Evolutionary conservation across 2,113 vertebrate genomes (phyloP).

Genomic region (Hydropotes inermis): DNA sequence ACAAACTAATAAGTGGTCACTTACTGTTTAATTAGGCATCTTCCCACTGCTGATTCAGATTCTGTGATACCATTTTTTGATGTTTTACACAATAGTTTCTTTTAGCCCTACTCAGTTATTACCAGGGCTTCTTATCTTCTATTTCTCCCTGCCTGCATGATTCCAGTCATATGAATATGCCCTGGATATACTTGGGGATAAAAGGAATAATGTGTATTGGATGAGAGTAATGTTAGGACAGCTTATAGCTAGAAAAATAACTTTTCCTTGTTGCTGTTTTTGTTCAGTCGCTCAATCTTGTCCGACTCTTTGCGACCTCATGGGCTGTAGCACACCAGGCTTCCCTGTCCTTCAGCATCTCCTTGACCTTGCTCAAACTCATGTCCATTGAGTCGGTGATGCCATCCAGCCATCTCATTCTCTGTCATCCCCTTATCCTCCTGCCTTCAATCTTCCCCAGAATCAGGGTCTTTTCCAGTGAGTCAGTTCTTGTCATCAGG

Average conservation of each 20-base stretch:
- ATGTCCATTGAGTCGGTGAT: fast-evolving
- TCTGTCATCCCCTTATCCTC: neutral
- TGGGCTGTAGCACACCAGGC: neutral
- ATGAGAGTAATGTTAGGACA: neutral
- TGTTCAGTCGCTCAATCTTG: neutral
- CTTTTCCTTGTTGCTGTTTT: neutral
- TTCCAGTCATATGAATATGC: neutral
- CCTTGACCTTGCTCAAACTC: neutral
- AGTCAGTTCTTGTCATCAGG: neutral
- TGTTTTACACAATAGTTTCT: neutral
- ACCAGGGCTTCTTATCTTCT: neutral
- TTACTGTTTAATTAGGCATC: neutral
- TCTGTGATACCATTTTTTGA: neutral
- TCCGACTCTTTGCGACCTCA: neutral
- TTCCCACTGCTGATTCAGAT: neutral
- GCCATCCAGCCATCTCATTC: neutral
- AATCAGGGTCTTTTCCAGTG: neutral
- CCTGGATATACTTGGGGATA: neutral
- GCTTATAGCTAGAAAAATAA: neutral
- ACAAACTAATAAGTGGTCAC: neutral
- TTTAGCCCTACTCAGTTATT: neutral
- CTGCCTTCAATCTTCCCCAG: neutral
- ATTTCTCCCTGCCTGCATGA: neutral
- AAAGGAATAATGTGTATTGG: neutral
- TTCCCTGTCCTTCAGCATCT: neutral